A percentile compares a stretch with the other conserved stretches of the same genome.
Evolutionary conservation across 2,888 invertebrate genomes (phyloP).

Genomic region (Drosophila hamatofila): DNA sequence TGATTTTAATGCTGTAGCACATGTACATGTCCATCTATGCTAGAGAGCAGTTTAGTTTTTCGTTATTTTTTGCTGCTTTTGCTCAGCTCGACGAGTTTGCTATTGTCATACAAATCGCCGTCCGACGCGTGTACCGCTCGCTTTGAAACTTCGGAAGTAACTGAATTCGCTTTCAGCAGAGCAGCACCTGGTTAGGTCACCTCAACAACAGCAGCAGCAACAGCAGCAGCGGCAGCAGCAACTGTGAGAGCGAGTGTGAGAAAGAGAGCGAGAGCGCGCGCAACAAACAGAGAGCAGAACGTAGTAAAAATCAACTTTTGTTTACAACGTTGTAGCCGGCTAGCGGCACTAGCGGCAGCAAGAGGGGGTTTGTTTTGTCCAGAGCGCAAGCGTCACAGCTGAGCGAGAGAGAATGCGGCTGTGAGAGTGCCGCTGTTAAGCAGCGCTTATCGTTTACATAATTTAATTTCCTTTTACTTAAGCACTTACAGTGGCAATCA

Average conservation of each 20-base stretch:
- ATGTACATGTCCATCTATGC: conserved; percentile 34
- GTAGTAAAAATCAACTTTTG: conserved; percentile 64
- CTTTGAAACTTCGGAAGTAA: conserved; percentile 83
- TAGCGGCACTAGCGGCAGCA: conserved; percentile 24
- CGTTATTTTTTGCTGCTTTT: conserved; percentile 42
- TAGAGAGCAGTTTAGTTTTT: conserved; percentile 40
- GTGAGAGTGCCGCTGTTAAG: conserved; percentile 55
- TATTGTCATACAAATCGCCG: conserved; percentile 28
- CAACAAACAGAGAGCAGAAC: conserved; percentile 45
- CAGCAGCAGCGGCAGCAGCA: conserved; percentile 42
- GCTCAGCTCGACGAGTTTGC: conserved; percentile 51
- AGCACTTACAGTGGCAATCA: conserved; percentile 65
- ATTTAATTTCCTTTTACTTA: conserved; percentile 70
- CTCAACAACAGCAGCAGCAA: conserved; percentile 59
- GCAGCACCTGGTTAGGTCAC: conserved; percentile 83
- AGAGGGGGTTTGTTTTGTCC: conserved; percentile 11
- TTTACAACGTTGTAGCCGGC: conserved; percentile 65
- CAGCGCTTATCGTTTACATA: conserved; percentile 70
- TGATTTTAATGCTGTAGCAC: conserved; percentile 21
- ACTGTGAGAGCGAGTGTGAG: conserved; percentile 25
- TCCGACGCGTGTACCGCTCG: conserved; percentile 72
- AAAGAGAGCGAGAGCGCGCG: conserved; percentile 34
- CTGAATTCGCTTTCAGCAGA: conserved; percentile 80
- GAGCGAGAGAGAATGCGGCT: conserved; percentile 27
- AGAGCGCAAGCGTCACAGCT: conserved; percentile 64